Base-by-base conservation (phyloP, 2,888 invertebrate species). In the Bombylius discolor region DNA sequence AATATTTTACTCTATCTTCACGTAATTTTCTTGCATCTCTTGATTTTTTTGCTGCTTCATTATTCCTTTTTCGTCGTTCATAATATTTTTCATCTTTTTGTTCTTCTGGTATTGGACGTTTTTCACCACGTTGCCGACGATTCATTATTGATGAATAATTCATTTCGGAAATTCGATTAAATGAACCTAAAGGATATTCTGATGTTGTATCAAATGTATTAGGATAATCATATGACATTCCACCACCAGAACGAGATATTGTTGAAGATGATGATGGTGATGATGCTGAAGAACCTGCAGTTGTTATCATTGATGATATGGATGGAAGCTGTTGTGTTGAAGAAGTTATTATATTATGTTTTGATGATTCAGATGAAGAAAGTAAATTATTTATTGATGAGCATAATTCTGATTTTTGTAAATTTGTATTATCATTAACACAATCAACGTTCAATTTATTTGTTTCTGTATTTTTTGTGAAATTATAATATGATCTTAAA, bases 1-100 rank as follows among this genome's bases (percentile, higher is more conserved):
- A 33, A 5, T 45, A n/a, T 31, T 8, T 66, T 70, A 85, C 87
- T 73, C 91, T 87, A 71, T 94, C 93, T 69, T 94, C 93, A 36
- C 93, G 77, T 51, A 89, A 81, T 70, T 92, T 85, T 33, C 94
- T 77, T 0, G 91, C 90, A 70, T 94, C 94, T 36, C 94, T 74
- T 0, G 91, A 91, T 70, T 93, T 94, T 73, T 94, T 94, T 0
- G 93, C 94, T 0, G 94, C 94, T 68, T 89, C 84, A 70, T 94
- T 94, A 72, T 94, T 94, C 9, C 92, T 77, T 67, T 87, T 83
- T 58, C 94, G 77, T 49, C 92, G 76, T 70, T 94, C 93, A 70
- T 85, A 93, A 72, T 94, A 94, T 71, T 89, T 91, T 59, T 86
- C 87, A 65, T 94, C 93, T 67, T 94, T 94, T 68, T 88, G 80